Evolutionary conservation across 2,888 invertebrate species (phyloP), one percentile per base, ranked within the genome.

Genomic region (Leucozona laternaria): DNA sequence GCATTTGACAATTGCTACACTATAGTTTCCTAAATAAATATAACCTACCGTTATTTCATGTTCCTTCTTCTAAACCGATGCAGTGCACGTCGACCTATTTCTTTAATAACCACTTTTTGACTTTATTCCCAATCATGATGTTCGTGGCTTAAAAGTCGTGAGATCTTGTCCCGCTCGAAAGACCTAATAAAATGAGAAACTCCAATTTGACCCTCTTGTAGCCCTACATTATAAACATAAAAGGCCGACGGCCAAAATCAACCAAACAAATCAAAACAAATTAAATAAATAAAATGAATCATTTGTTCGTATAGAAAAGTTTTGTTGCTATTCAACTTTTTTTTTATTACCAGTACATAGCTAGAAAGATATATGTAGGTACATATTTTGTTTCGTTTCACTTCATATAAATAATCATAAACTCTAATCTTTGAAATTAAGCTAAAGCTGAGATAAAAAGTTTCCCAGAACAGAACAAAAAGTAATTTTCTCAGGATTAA

Each of bases 401-500:
- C 22, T 25, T 7, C 13, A 45, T 50, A 22, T 48, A 48, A 4
- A 13, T 11, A 13, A 25, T 25, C 13, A 25, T 53, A 25, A 25
- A 53, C 22, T 53, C 15, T 13, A 22, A 25, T 53, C 22, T 53
- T 7, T 53, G 15, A 7, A 53, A 53, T 53, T 53, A 22, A 50
- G 13, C 0, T 2, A n/a, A n/a, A 4, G 25, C 22, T 53, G 15
- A 25, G 50, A 53, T 22, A 25, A 53, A 53, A 64, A 13, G 15
- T 45, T 45, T 64, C 31, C 45, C 45, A 45, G 28, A 64, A 31
- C 11, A 64, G 45, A 60, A 60, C 31, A 17, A 4, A 45, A 45
- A 53, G 22, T 53, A 53, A 53, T 64, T 64, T 45, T 45, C 28
- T 45, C 45, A 45, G 45, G 31, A 64, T 43, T 64, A 64, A 64